phyloP scores from a whole-genome alignment of 2,113 vertebrate species.

The Rafetus swinhoei region DNA sequence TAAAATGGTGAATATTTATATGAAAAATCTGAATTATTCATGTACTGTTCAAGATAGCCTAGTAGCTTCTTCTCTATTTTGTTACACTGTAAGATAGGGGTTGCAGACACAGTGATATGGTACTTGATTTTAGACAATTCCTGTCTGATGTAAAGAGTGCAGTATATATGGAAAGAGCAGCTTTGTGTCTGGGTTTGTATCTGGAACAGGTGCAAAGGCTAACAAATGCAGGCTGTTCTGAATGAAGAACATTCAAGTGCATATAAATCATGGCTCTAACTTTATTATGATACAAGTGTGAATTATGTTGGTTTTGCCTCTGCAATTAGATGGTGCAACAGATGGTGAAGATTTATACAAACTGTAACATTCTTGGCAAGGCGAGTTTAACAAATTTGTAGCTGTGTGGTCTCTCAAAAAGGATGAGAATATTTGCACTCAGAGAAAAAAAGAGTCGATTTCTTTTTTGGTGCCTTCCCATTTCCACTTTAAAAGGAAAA shows the following conservation, averaged over 20 bases:
- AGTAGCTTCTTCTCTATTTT: conserved; percentile 41
- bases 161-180: not conserved
- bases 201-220: conserved; percentile 14
- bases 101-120: not conserved
- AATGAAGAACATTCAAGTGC: conserved; percentile 44
- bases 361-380: conserved; percentile 66
- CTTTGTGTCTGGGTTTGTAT: not conserved
- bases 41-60: conserved; percentile 43
- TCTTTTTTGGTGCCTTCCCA: not conserved
- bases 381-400: conserved; percentile 64
- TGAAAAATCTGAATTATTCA: conserved; percentile 73
- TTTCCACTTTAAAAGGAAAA: conserved; percentile 3
- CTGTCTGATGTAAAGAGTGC: conserved; percentile 5
- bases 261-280: conserved; percentile 67
- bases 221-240: not conserved
- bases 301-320: conserved; percentile 62
- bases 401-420: conserved; percentile 34
- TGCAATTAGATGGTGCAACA: conserved; percentile 68
- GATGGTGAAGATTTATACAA: conserved; percentile 75
- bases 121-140: conserved; percentile 27
- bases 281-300: conserved; percentile 62
- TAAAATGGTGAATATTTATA: conserved; percentile 73
- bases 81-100: conserved; percentile 4
- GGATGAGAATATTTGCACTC: conserved; percentile 27
- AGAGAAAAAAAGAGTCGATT: not conserved